phyloP scores from a whole-genome alignment of 2,888 invertebrate genomes.

The Dicyrtoma fusca region DNA sequence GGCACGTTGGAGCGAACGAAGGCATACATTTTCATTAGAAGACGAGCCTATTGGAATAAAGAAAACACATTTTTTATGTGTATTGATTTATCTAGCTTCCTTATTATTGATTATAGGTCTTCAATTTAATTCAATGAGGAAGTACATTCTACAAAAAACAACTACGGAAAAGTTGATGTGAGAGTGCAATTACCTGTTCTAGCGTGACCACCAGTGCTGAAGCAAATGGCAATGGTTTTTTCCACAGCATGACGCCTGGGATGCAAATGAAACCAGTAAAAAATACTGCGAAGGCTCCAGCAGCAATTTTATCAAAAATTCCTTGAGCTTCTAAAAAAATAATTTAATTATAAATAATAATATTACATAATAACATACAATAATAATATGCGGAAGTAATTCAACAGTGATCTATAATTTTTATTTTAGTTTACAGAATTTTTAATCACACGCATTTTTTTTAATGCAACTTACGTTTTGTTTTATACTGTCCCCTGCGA shows the following conservation, averaged over 20 bases:
- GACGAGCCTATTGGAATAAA: slow-evolving; percentile 66
- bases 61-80: background rate
- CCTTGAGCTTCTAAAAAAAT: slow-evolving; percentile 58
- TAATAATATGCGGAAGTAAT: background rate
- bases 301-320: slow-evolving; percentile 60
- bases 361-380: background rate
- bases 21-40: slow-evolving; percentile 86
- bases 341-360: background rate
- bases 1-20: slow-evolving; percentile 74
- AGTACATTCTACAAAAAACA: background rate
- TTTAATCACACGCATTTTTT: too few relatives aligned
- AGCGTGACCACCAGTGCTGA: slow-evolving; percentile 64
- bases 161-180: too few relatives aligned
- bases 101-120: background rate
- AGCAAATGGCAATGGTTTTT: slow-evolving; percentile 64
- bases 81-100: too few relatives aligned
- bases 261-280: slow-evolving; percentile 60
- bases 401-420: too few relatives aligned
- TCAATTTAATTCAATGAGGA: slow-evolving; percentile 7
- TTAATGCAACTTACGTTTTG: slow-evolving; percentile 52
- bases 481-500: slow-evolving; percentile 51
- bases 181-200: slow-evolving; percentile 65
- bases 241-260: slow-evolving; percentile 61
- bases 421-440: too few relatives aligned
- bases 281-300: slow-evolving; percentile 59